Base-by-base conservation (phyloP, 1,140 invertebrate genomes). In the Anagrus nilaparvatae region DNA sequence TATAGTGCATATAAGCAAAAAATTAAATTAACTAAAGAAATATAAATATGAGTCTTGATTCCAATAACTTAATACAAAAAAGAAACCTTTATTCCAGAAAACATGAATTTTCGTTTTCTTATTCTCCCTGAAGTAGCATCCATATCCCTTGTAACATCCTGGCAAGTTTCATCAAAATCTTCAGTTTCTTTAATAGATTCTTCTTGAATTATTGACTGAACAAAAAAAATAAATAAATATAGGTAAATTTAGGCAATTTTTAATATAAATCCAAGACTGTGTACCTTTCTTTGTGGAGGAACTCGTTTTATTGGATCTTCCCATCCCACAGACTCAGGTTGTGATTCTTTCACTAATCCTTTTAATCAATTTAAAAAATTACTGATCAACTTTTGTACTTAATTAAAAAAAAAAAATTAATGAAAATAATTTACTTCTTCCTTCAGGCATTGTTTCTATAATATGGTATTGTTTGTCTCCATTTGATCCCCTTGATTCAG, bases 241-340 rank as follows among this genome's bases (percentile, higher is more conserved):
- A 45, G n/a, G 28, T 29, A 20, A 40, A 21, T 21, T 19, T 12
- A 20, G 16, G 18, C n/a, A n/a, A 17, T 30, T 21, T 30, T 35
- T 31, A 18, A 33, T 19, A 28, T 21, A 43, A 50, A 14, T 4
- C 5, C 21, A 25, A 9, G 18, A 28, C n/a, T 21, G 2, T 13
- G 33, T 45, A 58, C 57, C 19, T 42, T 30, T 49, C 48, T 31
- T 37, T 33, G 19, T 13, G 38, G 10, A 29, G 42, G 41, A 20
- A 44, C 30, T 16, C 41, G 31, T 34, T 58, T 53, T 12, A 51
- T 47, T 8, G 58, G 60, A 52, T 71, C 69, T 49, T 74, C 69
- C 73, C 73, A 76, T 4, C 66, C 71, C 17, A 75, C 64, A 9
- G 66, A 61, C 34, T 67, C 67, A 5, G 58, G 56, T 53, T 74